These are phyloP conservation scores for Acanthochromis polyacanthus DNA, from an alignment of 2,113 vertebrate species.

Conservation along the genomic window DNA sequence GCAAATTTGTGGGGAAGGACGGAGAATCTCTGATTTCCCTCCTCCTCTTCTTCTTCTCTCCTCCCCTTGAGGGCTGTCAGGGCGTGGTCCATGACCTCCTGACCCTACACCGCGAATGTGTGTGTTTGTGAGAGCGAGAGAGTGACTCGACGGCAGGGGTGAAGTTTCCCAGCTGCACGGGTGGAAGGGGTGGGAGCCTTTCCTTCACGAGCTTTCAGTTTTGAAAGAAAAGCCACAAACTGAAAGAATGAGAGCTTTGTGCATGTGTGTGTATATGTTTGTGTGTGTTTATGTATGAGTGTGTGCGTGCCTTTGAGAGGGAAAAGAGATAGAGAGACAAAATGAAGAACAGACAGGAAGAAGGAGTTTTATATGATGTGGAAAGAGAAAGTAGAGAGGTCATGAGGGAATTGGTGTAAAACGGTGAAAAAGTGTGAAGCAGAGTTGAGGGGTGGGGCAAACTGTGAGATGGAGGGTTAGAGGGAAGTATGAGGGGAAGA, in stretches of 20 bases:
- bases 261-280: constrained; percentile 61
- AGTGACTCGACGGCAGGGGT: constrained; percentile 61
- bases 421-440: constrained; percentile 41
- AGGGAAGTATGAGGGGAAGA: constrained; percentile 14
- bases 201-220: constrained; percentile 72
- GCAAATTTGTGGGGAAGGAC: constrained; percentile 69
- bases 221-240: constrained; percentile 78
- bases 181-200: constrained; percentile 70
- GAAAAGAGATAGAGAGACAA: constrained; percentile 36
- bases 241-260: constrained; percentile 84
- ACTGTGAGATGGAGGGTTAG: constrained; percentile 24
- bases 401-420: constrained; percentile 25
- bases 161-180: constrained; percentile 81
- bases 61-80: constrained; percentile 65
- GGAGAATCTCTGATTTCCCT: constrained; percentile 74
- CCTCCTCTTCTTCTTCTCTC: constrained; percentile 66
- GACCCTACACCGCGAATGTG: constrained; percentile 57
- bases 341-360: constrained; percentile 26
- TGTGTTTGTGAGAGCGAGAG: constrained; percentile 48
- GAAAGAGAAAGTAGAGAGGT: constrained; percentile 28
- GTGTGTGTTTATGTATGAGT: constrained; percentile 15
- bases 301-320: neutral
- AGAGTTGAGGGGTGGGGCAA: constrained; percentile 43
- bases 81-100: constrained; percentile 81
- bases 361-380: constrained; percentile 20